Conservation (phyloP, 2,797 vertebrate species). For the Karalla daura region DNA sequence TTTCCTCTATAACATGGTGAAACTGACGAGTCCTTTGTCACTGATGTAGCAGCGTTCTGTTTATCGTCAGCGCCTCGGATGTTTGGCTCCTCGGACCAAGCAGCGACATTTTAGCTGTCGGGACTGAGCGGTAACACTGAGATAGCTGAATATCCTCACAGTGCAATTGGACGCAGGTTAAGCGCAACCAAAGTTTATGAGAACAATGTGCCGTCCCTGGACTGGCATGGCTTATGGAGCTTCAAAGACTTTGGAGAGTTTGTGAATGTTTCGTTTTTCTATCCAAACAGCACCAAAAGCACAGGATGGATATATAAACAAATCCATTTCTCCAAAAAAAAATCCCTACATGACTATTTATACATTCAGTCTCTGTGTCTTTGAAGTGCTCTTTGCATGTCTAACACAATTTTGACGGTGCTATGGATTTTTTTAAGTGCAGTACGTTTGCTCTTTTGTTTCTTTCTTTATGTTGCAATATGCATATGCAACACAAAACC, state of each 20-base stretch:
- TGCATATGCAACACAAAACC: slow-evolving; percentile 37
- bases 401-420: slow-evolving; percentile 68
- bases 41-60: slow-evolving; percentile 21
- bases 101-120: slow-evolving; percentile 41
- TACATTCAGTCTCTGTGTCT: slow-evolving; percentile 59
- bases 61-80: slow-evolving; percentile 28
- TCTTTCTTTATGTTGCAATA: slow-evolving; percentile 52
- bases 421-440: slow-evolving; percentile 45
- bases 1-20: slow-evolving; percentile 38
- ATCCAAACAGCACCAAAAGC: slow-evolving; percentile 68
- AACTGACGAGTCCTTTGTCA: slow-evolving; percentile 29
- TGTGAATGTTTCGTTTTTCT: slow-evolving; percentile 66
- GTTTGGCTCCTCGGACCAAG: slow-evolving; percentile 61
- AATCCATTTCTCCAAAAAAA: slow-evolving; percentile 45
- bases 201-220: slow-evolving; percentile 72
- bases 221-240: slow-evolving; percentile 72
- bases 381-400: slow-evolving; percentile 74
- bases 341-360: slow-evolving; percentile 54
- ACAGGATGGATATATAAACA: slow-evolving; percentile 64
- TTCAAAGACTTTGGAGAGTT: slow-evolving; percentile 71
- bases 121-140: slow-evolving; percentile 42
- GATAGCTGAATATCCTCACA: slow-evolving; percentile 56
- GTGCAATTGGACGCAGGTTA: slow-evolving; percentile 76
- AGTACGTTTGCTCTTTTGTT: slow-evolving; percentile 33
- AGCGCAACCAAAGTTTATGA: slow-evolving; percentile 72